These are phyloP conservation scores for Malacoctenus gilli DNA, from an alignment of 2,797 vertebrate species.

Conservation along the genomic window DNA sequence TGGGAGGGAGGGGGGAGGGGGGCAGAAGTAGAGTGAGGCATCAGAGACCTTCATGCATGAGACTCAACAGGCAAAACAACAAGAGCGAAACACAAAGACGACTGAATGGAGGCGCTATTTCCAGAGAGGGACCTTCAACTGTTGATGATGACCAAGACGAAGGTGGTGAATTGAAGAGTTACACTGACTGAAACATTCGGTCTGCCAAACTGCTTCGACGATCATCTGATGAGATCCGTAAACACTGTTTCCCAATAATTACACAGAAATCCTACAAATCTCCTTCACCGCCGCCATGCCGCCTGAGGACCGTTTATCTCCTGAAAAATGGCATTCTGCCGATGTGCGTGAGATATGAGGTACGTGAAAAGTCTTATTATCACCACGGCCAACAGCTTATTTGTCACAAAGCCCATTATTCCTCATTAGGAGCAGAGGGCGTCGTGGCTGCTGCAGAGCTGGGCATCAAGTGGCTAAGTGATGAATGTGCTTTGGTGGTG, in stretches of 20 bases:
- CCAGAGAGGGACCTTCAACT: not conserved
- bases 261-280: slow-evolving; percentile 18
- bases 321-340: slow-evolving; percentile 20
- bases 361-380: slow-evolving; percentile 32
- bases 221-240: no score
- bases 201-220: no score
- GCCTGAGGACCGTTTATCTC: slow-evolving; percentile 9
- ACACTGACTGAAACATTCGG: no score
- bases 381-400: slow-evolving; percentile 50
- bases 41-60: no score
- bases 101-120: not conserved
- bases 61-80: slow-evolving; percentile 1
- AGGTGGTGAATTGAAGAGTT: no score
- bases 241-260: slow-evolving; percentile 1
- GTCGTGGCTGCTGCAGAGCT: slow-evolving; percentile 38
- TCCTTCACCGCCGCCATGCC: slow-evolving; percentile 23
- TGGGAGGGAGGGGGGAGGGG: no score
- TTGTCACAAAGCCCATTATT: slow-evolving; percentile 65
- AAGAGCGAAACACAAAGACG: not conserved
- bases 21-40: no score
- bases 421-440: slow-evolving; percentile 65
- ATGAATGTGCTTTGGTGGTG: slow-evolving; percentile 71
- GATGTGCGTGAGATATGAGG: slow-evolving; percentile 35
- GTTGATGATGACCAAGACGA: not conserved
- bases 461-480: slow-evolving; percentile 65